phyloP scores from a whole-genome alignment of 2,888 invertebrate species.

The Agonopterix arenella region DNA sequence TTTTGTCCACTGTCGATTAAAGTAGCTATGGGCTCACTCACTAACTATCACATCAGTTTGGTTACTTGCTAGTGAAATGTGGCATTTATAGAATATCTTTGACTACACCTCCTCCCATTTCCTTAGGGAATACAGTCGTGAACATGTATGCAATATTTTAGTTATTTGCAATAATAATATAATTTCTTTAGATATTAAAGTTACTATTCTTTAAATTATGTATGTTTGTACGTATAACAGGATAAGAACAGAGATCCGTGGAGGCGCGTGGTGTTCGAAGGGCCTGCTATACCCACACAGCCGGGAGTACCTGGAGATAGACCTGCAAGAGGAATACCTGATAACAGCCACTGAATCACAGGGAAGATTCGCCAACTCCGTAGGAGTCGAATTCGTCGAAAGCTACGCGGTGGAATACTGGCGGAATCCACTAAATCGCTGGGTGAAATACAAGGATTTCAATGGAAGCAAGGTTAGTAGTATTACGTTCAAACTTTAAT shows the following conservation, averaged over 20 bases:
- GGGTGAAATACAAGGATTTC: slow-evolving; percentile 88
- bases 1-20: too few relatives aligned
- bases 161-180: too few relatives aligned
- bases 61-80: too few relatives aligned
- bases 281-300: slow-evolving; percentile 85
- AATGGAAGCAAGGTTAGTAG: slow-evolving; percentile 84
- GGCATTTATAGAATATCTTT: too few relatives aligned
- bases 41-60: too few relatives aligned
- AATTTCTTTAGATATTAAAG: too few relatives aligned
- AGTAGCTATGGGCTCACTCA: too few relatives aligned
- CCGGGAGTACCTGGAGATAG: slow-evolving; percentile 89
- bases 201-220: too few relatives aligned
- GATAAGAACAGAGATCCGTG: slow-evolving; percentile 89
- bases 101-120: too few relatives aligned
- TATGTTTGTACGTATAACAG: slow-evolving; percentile 51
- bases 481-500: background rate
- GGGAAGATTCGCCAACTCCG: slow-evolving; percentile 93
- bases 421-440: slow-evolving; percentile 80
- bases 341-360: slow-evolving; percentile 92
- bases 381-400: slow-evolving; percentile 92
- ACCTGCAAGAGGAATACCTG: slow-evolving; percentile 84
- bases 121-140: too few relatives aligned
- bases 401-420: slow-evolving; percentile 90
- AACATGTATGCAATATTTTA: too few relatives aligned
- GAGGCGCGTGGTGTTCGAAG: slow-evolving; percentile 96